Evolutionary conservation across 2,888 invertebrate species (phyloP).

Genomic region (Sturmia bella): DNA sequence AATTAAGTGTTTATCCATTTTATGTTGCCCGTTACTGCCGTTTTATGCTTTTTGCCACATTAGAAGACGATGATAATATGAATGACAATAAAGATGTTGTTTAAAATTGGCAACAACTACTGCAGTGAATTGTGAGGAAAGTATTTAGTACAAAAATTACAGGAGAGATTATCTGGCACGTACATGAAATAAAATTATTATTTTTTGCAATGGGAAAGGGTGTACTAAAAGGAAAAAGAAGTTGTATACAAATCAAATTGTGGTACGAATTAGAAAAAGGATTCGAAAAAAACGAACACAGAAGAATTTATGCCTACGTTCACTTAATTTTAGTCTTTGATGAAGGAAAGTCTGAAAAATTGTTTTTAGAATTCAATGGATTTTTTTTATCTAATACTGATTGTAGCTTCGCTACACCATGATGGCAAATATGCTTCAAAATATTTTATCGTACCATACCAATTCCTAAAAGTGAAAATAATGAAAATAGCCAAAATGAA

Average conservation of each 20-base stretch:
- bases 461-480: too few species aligned
- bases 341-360: too few species aligned
- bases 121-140: not conserved
- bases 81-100: conserved; percentile 43
- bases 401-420: too few species aligned
- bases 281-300: too few species aligned
- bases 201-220: conserved; percentile 57
- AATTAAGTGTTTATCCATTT: conserved; percentile 80
- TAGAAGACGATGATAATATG: conserved; percentile 38
- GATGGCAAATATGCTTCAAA: too few species aligned
- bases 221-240: conserved; percentile 4
- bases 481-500: too few species aligned
- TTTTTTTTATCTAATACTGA: too few species aligned
- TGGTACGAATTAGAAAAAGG: too few species aligned
- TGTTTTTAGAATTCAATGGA: too few species aligned
- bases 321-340: too few species aligned
- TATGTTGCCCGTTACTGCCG: conserved; percentile 53
- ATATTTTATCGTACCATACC: too few species aligned
- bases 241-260: not conserved
- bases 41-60: conserved; percentile 47
- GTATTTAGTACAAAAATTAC: conserved; percentile 5
- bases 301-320: too few species aligned
- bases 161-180: conserved; percentile 51
- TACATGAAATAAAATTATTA: conserved; percentile 61
- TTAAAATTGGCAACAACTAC: conserved; percentile 3